phyloP scores from a whole-genome alignment of 2,113 vertebrate genomes.

The Vombatus ursinus region DNA sequence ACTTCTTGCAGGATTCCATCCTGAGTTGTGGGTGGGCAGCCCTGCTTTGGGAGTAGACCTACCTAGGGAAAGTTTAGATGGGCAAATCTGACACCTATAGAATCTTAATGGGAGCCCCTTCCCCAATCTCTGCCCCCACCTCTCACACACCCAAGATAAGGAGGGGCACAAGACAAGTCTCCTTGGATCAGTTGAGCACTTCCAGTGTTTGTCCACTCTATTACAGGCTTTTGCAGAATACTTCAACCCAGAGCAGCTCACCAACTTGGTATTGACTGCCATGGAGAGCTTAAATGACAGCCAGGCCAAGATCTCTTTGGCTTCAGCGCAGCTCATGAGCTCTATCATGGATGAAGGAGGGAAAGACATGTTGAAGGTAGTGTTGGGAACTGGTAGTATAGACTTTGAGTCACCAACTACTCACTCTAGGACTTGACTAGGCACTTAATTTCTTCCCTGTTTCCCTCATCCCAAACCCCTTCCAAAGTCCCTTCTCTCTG shows the following conservation, averaged over 20 bases:
- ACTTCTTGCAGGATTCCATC: not conserved
- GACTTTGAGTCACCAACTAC: not conserved
- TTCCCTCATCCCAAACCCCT: not conserved
- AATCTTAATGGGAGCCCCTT: not conserved
- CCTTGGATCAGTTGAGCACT: not conserved
- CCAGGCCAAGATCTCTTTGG: slow-evolving; percentile 54
- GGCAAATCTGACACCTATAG: not conserved
- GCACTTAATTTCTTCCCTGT: not conserved
- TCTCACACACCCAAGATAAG: not conserved
- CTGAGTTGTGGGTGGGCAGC: not conserved
- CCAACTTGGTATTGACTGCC: slow-evolving; percentile 28
- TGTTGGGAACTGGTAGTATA: not conserved
- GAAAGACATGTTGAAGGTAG: slow-evolving; percentile 37
- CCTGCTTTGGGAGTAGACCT: not conserved
- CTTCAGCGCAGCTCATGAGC: slow-evolving; percentile 49
- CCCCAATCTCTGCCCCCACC: no score
- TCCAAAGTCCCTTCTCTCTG: not conserved
- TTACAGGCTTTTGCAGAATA: slow-evolving; percentile 60
- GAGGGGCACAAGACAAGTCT: not conserved
- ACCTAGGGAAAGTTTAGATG: not conserved
- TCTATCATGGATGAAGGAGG: slow-evolving; percentile 38
- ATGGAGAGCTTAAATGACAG: slow-evolving; percentile 10
- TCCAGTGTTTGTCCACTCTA: not conserved
- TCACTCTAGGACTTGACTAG: not conserved
- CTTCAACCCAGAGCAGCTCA: slow-evolving; percentile 29